Evolutionary conservation across 1,140 invertebrate genomes (phyloP).

Genomic region (Lordiphosa clarofinis): DNA sequence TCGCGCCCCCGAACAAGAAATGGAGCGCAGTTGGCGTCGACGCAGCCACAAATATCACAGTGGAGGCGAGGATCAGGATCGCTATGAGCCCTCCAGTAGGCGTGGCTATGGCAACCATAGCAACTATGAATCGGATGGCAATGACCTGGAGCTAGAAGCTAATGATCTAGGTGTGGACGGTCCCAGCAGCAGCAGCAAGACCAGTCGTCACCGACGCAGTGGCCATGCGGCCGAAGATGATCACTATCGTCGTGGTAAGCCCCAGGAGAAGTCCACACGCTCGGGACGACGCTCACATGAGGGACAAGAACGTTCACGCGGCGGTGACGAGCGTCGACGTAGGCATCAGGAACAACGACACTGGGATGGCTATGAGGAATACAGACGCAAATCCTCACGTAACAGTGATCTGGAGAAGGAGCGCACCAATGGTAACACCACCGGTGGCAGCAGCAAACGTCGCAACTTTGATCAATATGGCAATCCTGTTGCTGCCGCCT

Average conservation of each 20-base stretch:
- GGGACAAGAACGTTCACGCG: slow-evolving; percentile 7
- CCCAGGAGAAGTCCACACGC: slow-evolving; percentile 24
- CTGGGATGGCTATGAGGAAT: slow-evolving; percentile 69
- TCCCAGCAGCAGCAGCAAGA: slow-evolving; percentile 43
- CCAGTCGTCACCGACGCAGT: slow-evolving; percentile 41
- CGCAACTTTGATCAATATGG: slow-evolving; percentile 81
- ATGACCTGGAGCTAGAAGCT: slow-evolving; percentile 13
- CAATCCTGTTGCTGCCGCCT: slow-evolving; percentile 80
- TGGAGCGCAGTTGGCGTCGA: slow-evolving; percentile 42
- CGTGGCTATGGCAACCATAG: slow-evolving; percentile 54
- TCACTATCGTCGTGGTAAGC: slow-evolving; percentile 46
- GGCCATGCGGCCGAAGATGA: slow-evolving; percentile 37
- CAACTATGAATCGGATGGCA: slow-evolving; percentile 58
- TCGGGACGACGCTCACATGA: slow-evolving; percentile 33
- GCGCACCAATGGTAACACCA: slow-evolving; percentile 28
- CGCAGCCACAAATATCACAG: slow-evolving; percentile 23
- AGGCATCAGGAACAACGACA: slow-evolving; percentile 20
- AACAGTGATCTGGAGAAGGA: slow-evolving; percentile 73
- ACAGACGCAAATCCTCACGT: slow-evolving; percentile 70
- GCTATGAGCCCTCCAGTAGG: slow-evolving; percentile 19
- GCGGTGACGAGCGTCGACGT: slow-evolving; percentile 13
- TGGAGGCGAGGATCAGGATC: slow-evolving; percentile 35
- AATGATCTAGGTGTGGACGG: slow-evolving; percentile 37
- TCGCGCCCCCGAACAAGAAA: slow-evolving; percentile 24
- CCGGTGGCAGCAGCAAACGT: slow-evolving; percentile 47